Evolutionary conservation across 2,113 vertebrate species (phyloP).

Genomic region (Progne subis): DNA sequence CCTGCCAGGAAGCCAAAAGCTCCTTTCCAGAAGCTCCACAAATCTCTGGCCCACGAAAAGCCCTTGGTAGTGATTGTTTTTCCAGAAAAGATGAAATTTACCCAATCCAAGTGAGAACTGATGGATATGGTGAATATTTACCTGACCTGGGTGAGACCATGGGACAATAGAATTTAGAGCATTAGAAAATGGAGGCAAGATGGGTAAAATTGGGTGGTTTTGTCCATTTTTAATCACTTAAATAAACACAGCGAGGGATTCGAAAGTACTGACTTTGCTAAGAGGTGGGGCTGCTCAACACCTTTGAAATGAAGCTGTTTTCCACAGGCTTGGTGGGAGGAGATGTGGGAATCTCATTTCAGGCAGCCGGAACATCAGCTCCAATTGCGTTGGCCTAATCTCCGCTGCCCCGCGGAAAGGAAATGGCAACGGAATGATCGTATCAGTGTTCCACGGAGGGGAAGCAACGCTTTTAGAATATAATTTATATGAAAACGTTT

Average conservation of each 20-base stretch:
- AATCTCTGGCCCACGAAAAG: not conserved
- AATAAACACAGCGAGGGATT: not conserved
- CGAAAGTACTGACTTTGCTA: not conserved
- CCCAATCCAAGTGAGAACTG: not conserved
- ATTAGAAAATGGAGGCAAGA: not conserved
- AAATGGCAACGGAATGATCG: not conserved
- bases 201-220: not conserved
- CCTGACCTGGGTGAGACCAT: not conserved
- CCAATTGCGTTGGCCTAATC: not conserved
- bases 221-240: not conserved
- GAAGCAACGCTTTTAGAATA: slow-evolving; percentile 29
- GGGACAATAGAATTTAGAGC: not conserved
- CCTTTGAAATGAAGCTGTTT: not conserved
- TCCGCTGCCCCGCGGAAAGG: not conserved
- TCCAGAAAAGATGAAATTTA: not conserved
- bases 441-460: not conserved
- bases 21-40: not conserved
- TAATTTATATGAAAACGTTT: slow-evolving; percentile 13
- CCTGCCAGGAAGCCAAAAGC: not conserved
- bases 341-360: not conserved
- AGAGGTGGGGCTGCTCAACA: not conserved
- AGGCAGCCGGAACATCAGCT: not conserved
- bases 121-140: not conserved
- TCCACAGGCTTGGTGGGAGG: not conserved
- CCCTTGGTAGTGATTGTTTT: not conserved